These are phyloP conservation scores for Bhutanitis thaidina DNA, from an alignment of 2,888 invertebrate genomes.

Conservation along the genomic window DNA sequence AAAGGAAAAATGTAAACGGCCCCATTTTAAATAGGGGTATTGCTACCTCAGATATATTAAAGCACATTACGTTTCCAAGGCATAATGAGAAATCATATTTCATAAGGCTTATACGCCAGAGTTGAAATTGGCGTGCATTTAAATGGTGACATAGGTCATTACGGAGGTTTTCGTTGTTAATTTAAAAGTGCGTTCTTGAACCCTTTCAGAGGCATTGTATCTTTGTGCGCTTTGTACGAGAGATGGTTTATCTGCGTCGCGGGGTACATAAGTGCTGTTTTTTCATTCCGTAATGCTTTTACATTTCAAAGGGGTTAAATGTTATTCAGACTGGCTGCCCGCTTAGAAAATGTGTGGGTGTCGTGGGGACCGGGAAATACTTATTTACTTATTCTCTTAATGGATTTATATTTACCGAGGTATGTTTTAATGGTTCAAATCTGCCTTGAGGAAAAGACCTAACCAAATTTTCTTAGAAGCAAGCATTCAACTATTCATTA, in stretches of 20 bases:
- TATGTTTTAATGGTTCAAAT: background rate
- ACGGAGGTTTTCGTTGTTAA: conserved; percentile 56
- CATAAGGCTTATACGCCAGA: conserved; percentile 27
- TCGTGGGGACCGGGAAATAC: conserved; percentile 53
- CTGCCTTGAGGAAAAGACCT: too few relatives aligned
- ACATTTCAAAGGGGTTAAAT: conserved; percentile 80
- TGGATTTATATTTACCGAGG: conserved; percentile 19
- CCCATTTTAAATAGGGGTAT: conserved; percentile 73
- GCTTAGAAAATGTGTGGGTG: conserved; percentile 75
- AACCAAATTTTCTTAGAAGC: too few relatives aligned
- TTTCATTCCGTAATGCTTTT: conserved; percentile 80
- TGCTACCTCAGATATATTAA: conserved; percentile 63
- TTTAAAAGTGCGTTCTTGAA: conserved; percentile 81
- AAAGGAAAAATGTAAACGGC: conserved; percentile 79
- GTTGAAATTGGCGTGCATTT: conserved; percentile 43
- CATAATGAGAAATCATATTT: conserved; percentile 33
- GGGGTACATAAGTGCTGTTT: conserved; percentile 80
- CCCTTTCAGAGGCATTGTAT: conserved; percentile 81
- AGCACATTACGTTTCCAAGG: conserved; percentile 41
- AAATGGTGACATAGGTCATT: conserved; percentile 45
- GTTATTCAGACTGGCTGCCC: conserved; percentile 74
- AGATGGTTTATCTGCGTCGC: conserved; percentile 79
- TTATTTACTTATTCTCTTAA: conserved; percentile 29
- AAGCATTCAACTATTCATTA: too few relatives aligned
- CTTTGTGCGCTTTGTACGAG: conserved; percentile 79